Base-by-base conservation (phyloP, 1,140 invertebrate genomes). In the Eumaeus atala region DNA sequence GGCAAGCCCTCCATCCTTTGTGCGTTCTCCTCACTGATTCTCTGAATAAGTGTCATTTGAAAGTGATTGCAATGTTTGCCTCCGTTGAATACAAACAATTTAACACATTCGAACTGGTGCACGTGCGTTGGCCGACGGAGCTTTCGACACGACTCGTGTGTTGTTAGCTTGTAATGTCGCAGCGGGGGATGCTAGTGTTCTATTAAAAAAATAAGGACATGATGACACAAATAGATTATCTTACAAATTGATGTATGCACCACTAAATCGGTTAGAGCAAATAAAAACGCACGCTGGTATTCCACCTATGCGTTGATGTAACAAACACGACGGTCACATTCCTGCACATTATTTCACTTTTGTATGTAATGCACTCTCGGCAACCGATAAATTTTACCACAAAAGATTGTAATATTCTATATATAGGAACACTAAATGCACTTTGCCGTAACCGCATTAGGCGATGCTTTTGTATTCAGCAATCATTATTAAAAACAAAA, bases 301-400 rank as follows among this genome's bases (percentile, higher is more conserved):
- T 59, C 68, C 56, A 69, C 64, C 62, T 67, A 65, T 74, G 64
- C 73, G 72, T 79, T 85, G 83, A 87, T 86, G 85, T 87, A 87
- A 86, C 81, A 84, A 88, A 87, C 83, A 87, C 83, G 87, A 86
- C 78, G 79, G 77, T 72, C 80, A 78, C 81, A 84, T 87, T 87
- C 81, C 73, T 74, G 11, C 61, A 66, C 21, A 28, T 28, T 28
- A 28, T 28, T 68, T 70, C 74, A 70, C 65, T 66, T 74, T 77
- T 81, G 76, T 72, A 77, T 87, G 84, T 87, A 84, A 80, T 75
- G 75, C 60, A 56, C 59, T 61, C 60, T 28, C 28, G 48, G 50
- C 9, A 40, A 51, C 51, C 42, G 38, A 48, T 48, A 35, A 28
- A 53, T 21, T 33, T 21, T 8, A 28, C 18, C 38, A 53, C 21